Base-by-base conservation (phyloP, 2,113 vertebrate species). In the Microcebus jonahi region DNA sequence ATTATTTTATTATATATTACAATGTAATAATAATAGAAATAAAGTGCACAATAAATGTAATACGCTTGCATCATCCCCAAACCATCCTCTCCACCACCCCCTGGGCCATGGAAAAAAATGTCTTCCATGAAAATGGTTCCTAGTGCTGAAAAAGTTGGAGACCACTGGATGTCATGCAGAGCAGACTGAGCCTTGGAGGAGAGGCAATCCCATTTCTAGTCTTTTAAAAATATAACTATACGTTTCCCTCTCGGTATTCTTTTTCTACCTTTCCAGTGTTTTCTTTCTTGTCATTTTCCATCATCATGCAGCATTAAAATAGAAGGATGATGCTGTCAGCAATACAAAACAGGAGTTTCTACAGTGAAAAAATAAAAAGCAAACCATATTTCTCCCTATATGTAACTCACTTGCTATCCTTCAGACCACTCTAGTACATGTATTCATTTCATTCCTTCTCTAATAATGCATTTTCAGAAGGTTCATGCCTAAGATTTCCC, bases 401-500 rank as follows among this genome's bases (percentile, higher is more conserved):
- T 18, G 12, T 53, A 61, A 82, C 2, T 55, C 13, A 13, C 39
- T 55, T 83, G 59, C 25, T 84, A 5, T 48, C 48, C n/a, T 63
- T 77, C 14, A 55, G 81, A 53, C 36, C 21, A 76, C 45, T 50
- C 45, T 9, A 50, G n/a, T 7, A 34, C 8, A 13, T 3, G 18
- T 77, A 25, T 25, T 65, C 23, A 75, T 76, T 34, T 59, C 34
- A 50, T 42, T 92, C 31, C 57, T 81, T 76, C 55, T 75, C 77
- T 88, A 71, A 77, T 55, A 48, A 39, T 55, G 23, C 36, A 76
- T 63, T 85, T 96, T 94, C 71, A 94, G 59, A 61, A 90, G 94
- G 65, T 90, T 96, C 82, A 90, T 89, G 53, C 91, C 95, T 95
- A 77, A 71, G 50, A 71, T 76, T 96, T 91, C 61, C 45, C 70